Base-by-base conservation (phyloP, 2,888 invertebrate genomes). In the Ormyrus labotus region DNA sequence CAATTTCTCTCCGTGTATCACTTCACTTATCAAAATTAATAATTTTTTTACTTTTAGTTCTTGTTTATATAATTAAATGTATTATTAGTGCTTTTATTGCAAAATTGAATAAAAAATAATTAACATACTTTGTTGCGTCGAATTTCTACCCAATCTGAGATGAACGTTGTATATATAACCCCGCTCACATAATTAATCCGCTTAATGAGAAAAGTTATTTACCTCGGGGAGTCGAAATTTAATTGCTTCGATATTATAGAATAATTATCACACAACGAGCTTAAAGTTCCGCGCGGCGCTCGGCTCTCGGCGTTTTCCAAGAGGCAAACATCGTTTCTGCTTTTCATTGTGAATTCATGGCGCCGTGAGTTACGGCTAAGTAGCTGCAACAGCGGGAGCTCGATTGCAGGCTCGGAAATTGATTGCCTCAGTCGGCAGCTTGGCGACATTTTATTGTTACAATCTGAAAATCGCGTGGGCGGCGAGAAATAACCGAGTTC, bases 321-420 rank as follows among this genome's bases (percentile, higher is more conserved):
- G 34, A 34, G 34, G 34, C 34, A 34, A 34, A 4, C 34, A 34
- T 34, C 34, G n/a, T 60, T 60, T 34, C 63, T 11, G 45, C 63
- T 34, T 45, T 45, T 69, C 19, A 69, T 69, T 69, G 57, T n/a
- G n/a, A 63, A 63, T 63, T 63, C 63, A 34, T 34, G 34, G 34
- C 47, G 19, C 10, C 45, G 47, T 9, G 13, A 10, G 6, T 50
- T 51, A 9, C 64, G 48, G 19, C 9, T 34, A 11, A 47, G 5
- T 0, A 47, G 48, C 64, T 11, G n/a, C 64, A 11, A 48, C 13
- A 2, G 67, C 13, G 1, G 51, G 11, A 34, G 68, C 55, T 19
- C 57, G 50, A 60, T 70, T 70, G 70, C 60, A 60, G 58, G 60
- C 60, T 70, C 9, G 10, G 7, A 11, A 68, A 68, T 68, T 68